Evolutionary conservation across 2,888 invertebrate species (phyloP), one percentile per base, ranked within the genome.

Genomic region (Yponomeuta sedellus): DNA sequence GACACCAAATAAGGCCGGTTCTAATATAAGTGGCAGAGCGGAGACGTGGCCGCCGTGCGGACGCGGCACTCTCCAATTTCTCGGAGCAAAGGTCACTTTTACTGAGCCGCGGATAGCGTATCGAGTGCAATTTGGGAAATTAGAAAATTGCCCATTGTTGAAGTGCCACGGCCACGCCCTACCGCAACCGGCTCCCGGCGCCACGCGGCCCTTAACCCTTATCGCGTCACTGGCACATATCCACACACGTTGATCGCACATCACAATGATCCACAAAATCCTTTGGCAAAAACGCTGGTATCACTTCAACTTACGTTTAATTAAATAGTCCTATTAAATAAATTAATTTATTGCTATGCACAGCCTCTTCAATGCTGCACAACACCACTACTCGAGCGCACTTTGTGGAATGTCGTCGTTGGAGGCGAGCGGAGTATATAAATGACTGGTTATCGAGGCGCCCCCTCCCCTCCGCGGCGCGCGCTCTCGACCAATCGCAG

Each of bases 401-500:
- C 88, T 88, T 82, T 80, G 85, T 88, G 88, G 91, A 92, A 92
- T 92, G 91, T 83, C 83, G 79, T 80, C 85, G 80, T 77, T 74
- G 78, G 83, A 78, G 81, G 80, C 81, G 72, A 75, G 82, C 89
- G 82, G 92, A 91, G 90, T 93, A 92, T 92, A 92, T 91, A 88
- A 88, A 88, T 82, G 90, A 88, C 83, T 85, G 88, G 83, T 88
- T 90, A 86, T 88, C 88, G 88, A 78, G 83, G 85, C 81, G 79
- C 87, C 88, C 88, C 89, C 91, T 91, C 89, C 92, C 92, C 92
- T 83, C 84, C 88, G 79, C 85, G 79, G 81, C 74, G 80, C 77
- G 76, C 78, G 78, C 78, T 81, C 79, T 86, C 92, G 83, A 83
- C 94, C 94, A 94, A 94, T 94, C 88, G 92, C 85, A 88, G 89